Evolutionary conservation across 2,888 invertebrate species (phyloP).

Genomic region (Yponomeuta evonymella): DNA sequence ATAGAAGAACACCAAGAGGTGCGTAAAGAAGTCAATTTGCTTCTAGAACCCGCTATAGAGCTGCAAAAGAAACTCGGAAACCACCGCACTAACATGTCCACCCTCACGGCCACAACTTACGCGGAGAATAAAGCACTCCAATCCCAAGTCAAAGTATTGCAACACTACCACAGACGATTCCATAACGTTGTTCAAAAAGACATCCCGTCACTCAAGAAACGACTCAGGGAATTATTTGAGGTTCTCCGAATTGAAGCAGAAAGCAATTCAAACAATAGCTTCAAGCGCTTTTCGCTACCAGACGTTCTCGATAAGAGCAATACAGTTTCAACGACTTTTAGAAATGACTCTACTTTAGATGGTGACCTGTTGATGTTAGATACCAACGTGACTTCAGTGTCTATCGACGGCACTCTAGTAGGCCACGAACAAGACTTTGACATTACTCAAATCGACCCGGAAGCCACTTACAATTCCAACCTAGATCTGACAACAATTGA

Average conservation of each 20-base stretch:
- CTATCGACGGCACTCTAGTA: slow-evolving; percentile 49
- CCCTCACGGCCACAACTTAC: slow-evolving; percentile 61
- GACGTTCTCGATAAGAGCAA: slow-evolving; percentile 47
- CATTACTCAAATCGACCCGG: slow-evolving; percentile 41
- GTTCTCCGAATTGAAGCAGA: slow-evolving; percentile 43
- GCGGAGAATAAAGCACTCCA: slow-evolving; percentile 62
- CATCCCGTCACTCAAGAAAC: slow-evolving; percentile 54
- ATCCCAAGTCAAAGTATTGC: slow-evolving; percentile 56
- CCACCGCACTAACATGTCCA: slow-evolving; percentile 60
- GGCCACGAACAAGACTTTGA: slow-evolving; percentile 56
- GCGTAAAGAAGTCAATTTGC: slow-evolving; percentile 44
- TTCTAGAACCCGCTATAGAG: slow-evolving; percentile 47
- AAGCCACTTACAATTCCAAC: slow-evolving; percentile 15
- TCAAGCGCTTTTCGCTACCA: slow-evolving; percentile 55
- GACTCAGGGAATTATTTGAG: slow-evolving; percentile 45
- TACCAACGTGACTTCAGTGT: slow-evolving; percentile 52
- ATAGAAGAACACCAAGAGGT: slow-evolving; percentile 45
- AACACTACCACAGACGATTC: slow-evolving; percentile 57
- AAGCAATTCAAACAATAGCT: slow-evolving; percentile 36
- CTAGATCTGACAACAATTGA: slow-evolving; percentile 31
- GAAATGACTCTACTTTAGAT: slow-evolving; percentile 61
- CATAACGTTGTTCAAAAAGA: slow-evolving; percentile 62
- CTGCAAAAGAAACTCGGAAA: slow-evolving; percentile 57
- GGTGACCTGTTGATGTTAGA: slow-evolving; percentile 65
- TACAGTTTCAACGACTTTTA: slow-evolving; percentile 35